These are phyloP conservation scores for Aethes cnicana DNA, from an alignment of 2,888 invertebrate species.

Conservation along the genomic window DNA sequence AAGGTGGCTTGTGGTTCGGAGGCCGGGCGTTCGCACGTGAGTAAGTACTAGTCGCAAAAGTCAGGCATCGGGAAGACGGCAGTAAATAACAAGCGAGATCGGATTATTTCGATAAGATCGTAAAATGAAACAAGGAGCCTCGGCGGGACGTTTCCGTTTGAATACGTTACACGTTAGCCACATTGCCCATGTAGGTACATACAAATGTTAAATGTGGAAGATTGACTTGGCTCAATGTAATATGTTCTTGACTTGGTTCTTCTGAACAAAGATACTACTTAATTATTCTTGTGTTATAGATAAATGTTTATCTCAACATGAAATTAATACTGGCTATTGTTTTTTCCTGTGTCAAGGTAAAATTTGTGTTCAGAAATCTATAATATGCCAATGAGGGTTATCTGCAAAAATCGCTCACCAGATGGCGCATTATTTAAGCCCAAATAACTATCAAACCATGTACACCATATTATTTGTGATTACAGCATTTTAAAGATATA, in stretches of 20 bases:
- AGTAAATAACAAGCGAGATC: slow-evolving; percentile 80
- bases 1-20: slow-evolving; percentile 63
- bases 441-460: too few species aligned
- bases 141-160: slow-evolving; percentile 70
- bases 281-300: background rate
- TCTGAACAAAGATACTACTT: slow-evolving; percentile 1
- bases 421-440: too few species aligned
- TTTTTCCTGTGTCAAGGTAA: too few species aligned
- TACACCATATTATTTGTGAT: too few species aligned
- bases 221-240: slow-evolving; percentile 52
- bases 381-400: too few species aligned
- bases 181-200: slow-evolving; percentile 58
- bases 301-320: too few species aligned
- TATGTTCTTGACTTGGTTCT: slow-evolving; percentile 24
- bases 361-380: too few species aligned
- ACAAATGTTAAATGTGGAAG: slow-evolving; percentile 54
- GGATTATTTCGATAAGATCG: slow-evolving; percentile 82
- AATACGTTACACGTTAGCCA: slow-evolving; percentile 66
- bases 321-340: too few species aligned
- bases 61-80: slow-evolving; percentile 64
- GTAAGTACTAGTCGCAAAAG: slow-evolving; percentile 34
- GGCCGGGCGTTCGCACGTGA: slow-evolving; percentile 49
- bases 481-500: too few species aligned
- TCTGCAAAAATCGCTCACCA: too few species aligned
- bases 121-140: slow-evolving; percentile 80